These are phyloP conservation scores for Synchiropus splendidus DNA, from an alignment of 2,113 vertebrate species.

Conservation along the genomic window DNA sequence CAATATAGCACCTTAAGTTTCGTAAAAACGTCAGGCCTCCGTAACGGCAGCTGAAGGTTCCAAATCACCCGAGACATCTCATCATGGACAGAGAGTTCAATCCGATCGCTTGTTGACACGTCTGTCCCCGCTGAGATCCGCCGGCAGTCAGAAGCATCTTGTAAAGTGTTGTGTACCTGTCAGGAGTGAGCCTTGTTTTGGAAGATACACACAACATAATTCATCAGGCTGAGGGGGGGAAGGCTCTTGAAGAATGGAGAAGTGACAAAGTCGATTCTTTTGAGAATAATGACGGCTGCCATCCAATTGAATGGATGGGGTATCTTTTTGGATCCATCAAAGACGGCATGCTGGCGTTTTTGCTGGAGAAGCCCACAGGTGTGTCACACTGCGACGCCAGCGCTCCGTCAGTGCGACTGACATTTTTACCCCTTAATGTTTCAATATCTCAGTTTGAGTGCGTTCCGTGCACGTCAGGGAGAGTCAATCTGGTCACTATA, in stretches of 20 bases:
- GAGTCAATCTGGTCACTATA: background rate
- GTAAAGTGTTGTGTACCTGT: constrained; percentile 69
- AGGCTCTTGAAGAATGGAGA: constrained; percentile 67
- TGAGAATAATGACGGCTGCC: constrained; percentile 71
- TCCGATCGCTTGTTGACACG: constrained; percentile 56
- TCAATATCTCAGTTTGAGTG: constrained; percentile 1
- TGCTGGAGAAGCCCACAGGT: constrained; percentile 54
- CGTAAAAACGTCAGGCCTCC: constrained; percentile 26
- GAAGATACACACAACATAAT: constrained; percentile 62
- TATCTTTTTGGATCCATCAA: constrained; percentile 62
- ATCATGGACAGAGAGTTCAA: constrained; percentile 64
- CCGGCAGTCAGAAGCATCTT: constrained; percentile 47
- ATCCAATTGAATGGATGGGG: constrained; percentile 57
- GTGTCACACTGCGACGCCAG: constrained; percentile 22
- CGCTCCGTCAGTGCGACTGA: constrained; percentile 20
- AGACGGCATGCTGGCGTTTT: constrained; percentile 13
- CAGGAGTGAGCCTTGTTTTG: constrained; percentile 61
- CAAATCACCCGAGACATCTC: constrained; percentile 48
- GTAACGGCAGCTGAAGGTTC: constrained; percentile 41
- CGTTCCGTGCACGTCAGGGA: background rate
- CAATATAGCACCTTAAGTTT: constrained; percentile 46
- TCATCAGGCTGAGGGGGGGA: constrained; percentile 54
- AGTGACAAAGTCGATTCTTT: constrained; percentile 69
- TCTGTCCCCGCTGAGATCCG: constrained; percentile 48
- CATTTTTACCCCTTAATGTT: constrained; percentile 21